Base-by-base conservation (phyloP, 2,888 invertebrate species). In the Caenorhabditis sp. region DNA sequence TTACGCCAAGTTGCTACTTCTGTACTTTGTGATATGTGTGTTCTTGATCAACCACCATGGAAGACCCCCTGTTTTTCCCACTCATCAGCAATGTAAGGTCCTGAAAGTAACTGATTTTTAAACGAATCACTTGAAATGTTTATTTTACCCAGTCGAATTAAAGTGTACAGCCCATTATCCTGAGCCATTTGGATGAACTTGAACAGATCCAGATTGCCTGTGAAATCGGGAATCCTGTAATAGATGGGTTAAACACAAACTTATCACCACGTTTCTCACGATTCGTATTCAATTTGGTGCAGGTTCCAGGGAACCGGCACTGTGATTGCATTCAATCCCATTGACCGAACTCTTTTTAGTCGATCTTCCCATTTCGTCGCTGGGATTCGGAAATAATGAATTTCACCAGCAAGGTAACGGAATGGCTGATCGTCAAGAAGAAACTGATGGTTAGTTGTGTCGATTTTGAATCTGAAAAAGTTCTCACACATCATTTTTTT, bases 301-400 rank as follows among this genome's bases (percentile, higher is more conserved):
- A 75, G 26, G 48, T 59, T 65, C 65, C 65, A 65, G 9, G 65
- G 65, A 8, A 65, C 27, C 2, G 55, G 56, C 4, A 56, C 48
- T 11, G 61, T 58, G n/a, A 55, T 70, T 7, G 75, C 52, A 50
- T 75, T 75, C n/a, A 75, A 52, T 6, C 75, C 75, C 20, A 53
- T 22, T 5, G 74, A 55, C 5, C 80, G 53, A 32, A 94, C 90
- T 88, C 94, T 94, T 58, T 92, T 90, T 74, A 95, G 90, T 58
- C 94, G 92, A 77, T 94, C 93, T 48, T 93, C 91, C 95, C 95
- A 95, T 86, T 93, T 93, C 22, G 91, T 91, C 37, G 92, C 92
- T 2, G 94, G 94, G 0, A 94, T 91, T 5, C 95, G 92, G 89
- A 95, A 95, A 90, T 95, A 95, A 89, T 95, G 95, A 87, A 95